These are phyloP conservation scores for Plestiodon gilberti DNA, from an alignment of 2,113 vertebrate genomes.

Conservation along the genomic window DNA sequence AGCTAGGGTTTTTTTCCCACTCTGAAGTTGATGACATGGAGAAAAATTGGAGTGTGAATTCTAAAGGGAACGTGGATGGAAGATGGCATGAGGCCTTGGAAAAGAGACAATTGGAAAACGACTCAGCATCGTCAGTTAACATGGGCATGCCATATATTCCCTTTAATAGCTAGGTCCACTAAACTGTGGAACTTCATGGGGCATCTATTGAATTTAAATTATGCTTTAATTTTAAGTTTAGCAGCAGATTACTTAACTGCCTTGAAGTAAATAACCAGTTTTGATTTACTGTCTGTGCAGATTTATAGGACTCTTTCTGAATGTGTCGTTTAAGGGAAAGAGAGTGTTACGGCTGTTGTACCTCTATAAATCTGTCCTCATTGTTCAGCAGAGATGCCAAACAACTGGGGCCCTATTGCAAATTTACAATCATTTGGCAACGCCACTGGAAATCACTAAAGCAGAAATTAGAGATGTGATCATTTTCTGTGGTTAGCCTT, in stretches of 20 bases:
- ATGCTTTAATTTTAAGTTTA: constrained; percentile 65
- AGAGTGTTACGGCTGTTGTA: constrained; percentile 36
- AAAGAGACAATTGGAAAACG: constrained; percentile 15
- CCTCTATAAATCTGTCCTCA: constrained; percentile 67
- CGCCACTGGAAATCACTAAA: constrained; percentile 47
- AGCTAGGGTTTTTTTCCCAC: neutral
- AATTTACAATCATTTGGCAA: constrained; percentile 58
- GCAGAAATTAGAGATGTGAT: constrained; percentile 45
- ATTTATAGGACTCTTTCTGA: constrained; percentile 60
- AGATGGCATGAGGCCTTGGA: constrained; percentile 10
- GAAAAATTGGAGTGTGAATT: neutral
- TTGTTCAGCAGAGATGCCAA: constrained; percentile 49
- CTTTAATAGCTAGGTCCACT: neutral
- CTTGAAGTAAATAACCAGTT: constrained; percentile 64
- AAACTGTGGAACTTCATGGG: constrained; percentile 23
- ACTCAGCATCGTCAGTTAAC: neutral
- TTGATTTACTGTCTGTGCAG: constrained; percentile 64
- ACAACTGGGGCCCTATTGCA: constrained; percentile 54
- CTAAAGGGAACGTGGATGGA: constrained; percentile 28
- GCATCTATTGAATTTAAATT: constrained; percentile 55
- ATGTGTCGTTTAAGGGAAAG: constrained; percentile 45
- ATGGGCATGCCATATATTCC: neutral
- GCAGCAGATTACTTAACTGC: constrained; percentile 62
- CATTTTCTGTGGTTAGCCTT: constrained; percentile 16
- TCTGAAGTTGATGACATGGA: neutral